Evolutionary conservation across 2,888 invertebrate genomes (phyloP), one percentile per base, ranked within the genome.

Genomic region (Eudemis profundana): DNA sequence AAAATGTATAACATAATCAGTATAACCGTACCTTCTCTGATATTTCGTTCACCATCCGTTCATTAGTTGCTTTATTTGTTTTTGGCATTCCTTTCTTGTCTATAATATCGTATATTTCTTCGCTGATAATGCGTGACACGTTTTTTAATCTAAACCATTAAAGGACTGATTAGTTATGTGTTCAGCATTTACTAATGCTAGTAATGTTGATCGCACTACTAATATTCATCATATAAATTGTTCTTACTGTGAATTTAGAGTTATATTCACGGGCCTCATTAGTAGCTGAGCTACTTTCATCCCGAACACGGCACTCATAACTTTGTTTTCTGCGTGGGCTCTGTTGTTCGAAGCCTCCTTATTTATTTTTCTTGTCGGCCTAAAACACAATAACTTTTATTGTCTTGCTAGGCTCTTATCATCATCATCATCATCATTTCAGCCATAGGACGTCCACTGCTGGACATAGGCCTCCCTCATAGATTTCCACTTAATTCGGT

Each of bases 241-340:
- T 21, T 65, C 84, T 81, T 79, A 90, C 90, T 81, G 70, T 1
- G 78, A 59, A 68, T 77, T 83, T 17, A 89, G 68, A 47, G 67
- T 71, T 65, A 85, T 69, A 51, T 78, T 76, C 19, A 74, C 59
- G 0, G 82, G 81, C n/a, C 61, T 75, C 40, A 73, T 69, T 49
- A 90, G 69, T 68, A 73, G 76, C 64, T 76, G 69, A 21, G 78
- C 75, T 66, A 89, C 77, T 74, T 74, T 84, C 40, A 79, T 74
- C 44, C 81, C 85, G 70, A 90, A 87, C 66, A 79, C 61, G 17
- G 78, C 74, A 71, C 83, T 77, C 21, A 86, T 68, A 5, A 70
- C 64, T 68, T 70, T 76, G 4, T 71, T 61, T 56, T 80, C 74
- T 59, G 70, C 66, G 54, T 69, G 61, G 15, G 62, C 42, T 36